Percentiles rank a stretch among this genome's conserved stretches.
Conservation (phyloP, 2,888 invertebrate species). For the Yponomeuta evonymella region DNA sequence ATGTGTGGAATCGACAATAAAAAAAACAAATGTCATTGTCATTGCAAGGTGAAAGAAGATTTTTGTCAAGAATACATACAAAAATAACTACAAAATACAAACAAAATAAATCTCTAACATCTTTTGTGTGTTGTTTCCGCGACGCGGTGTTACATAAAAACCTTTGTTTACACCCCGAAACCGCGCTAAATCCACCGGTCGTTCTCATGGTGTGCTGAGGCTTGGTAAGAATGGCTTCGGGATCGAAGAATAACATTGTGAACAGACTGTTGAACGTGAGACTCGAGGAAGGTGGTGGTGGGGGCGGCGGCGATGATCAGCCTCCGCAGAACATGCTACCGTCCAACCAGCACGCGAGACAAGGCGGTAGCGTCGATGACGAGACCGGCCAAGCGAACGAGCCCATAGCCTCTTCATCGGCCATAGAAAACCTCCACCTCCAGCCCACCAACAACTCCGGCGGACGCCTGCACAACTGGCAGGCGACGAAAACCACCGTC, state of each 20-base stretch:
- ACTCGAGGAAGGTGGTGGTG: constrained; percentile 45
- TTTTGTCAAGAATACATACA: neutral
- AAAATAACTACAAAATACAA: neutral
- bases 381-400: constrained; percentile 47
- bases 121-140: neutral
- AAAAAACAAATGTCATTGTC: neutral
- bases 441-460: constrained; percentile 61
- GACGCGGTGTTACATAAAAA: neutral
- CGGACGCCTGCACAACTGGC: constrained; percentile 79
- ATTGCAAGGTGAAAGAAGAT: neutral
- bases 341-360: constrained; percentile 60
- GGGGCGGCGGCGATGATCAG: constrained; percentile 42
- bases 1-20: neutral
- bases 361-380: constrained; percentile 47
- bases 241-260: constrained; percentile 61
- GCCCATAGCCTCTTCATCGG: constrained; percentile 43
- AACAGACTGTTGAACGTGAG: constrained; percentile 55
- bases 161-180: neutral
- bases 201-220: neutral
- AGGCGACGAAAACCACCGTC: constrained; percentile 84
- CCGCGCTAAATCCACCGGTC: neutral
- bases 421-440: constrained; percentile 48
- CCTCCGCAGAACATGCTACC: constrained; percentile 74
- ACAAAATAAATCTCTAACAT: neutral
- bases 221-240: constrained; percentile 53